Evolutionary conservation across 92 coral and sea anemone genomes (phyloP).

Genomic region (Umimayanthus kanabou): DNA sequence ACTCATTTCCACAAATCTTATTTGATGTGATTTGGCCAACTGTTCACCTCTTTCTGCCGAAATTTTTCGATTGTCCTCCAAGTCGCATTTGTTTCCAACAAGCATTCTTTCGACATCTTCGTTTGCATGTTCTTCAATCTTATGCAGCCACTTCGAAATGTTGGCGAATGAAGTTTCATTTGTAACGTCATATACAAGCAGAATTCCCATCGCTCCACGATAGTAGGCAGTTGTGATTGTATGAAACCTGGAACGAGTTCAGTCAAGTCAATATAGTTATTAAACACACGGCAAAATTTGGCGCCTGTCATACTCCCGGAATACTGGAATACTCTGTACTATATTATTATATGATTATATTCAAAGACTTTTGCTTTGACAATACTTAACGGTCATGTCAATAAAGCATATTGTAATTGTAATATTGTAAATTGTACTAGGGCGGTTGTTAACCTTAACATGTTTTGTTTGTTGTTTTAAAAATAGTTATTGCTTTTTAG

Average conservation of each 20-base stretch:
- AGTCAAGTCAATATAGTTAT: not conserved
- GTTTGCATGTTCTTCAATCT: slow-evolving; percentile 96
- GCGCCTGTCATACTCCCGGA: too few species aligned
- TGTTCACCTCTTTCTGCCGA: slow-evolving; percentile 83
- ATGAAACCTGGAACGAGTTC: slow-evolving; percentile 69
- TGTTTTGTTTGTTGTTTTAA: too few species aligned
- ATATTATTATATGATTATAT: too few species aligned
- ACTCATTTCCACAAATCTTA: slow-evolving; percentile 84
- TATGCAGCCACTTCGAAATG: slow-evolving; percentile 92
- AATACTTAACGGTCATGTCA: too few species aligned
- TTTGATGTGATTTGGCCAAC: slow-evolving; percentile 69
- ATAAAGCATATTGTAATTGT: too few species aligned
- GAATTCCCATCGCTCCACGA: slow-evolving; percentile 98
- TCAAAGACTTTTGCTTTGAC: too few species aligned
- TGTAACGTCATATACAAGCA: slow-evolving; percentile 95
- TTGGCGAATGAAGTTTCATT: slow-evolving; percentile 86
- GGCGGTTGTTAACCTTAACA: too few species aligned
- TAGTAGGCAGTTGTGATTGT: slow-evolving; percentile 98
- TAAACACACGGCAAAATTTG: too few species aligned
- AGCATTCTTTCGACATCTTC: slow-evolving; percentile 95
- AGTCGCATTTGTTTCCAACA: slow-evolving; percentile 92
- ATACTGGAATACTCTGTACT: too few species aligned
- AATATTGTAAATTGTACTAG: too few species aligned
- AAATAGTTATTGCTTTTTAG: too few species aligned
- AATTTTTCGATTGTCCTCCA: slow-evolving; percentile 69